Conservation (phyloP, 2,113 vertebrate genomes). For the Amblyornis subalaris region DNA sequence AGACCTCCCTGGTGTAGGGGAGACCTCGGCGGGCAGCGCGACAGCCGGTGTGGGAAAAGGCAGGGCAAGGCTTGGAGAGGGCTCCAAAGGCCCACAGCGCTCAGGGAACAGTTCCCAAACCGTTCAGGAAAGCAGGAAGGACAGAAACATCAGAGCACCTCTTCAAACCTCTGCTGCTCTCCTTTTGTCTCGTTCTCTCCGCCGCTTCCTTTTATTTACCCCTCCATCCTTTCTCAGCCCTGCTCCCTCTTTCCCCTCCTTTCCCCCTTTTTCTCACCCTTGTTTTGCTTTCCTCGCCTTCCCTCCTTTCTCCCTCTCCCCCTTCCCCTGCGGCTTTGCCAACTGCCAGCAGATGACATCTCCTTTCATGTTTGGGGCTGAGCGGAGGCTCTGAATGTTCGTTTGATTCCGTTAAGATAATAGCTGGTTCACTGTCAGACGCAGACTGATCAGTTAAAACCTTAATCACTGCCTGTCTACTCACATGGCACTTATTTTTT, state of each 20-base stretch:
- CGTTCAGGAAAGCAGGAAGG: background rate
- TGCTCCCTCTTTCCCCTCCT: background rate
- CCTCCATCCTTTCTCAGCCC: background rate
- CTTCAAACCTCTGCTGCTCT: background rate
- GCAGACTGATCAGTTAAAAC: conserved; percentile 99
- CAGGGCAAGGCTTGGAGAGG: conserved; percentile 5
- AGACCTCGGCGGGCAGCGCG: background rate
- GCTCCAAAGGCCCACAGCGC: background rate
- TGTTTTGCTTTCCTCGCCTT: conserved; percentile 44
- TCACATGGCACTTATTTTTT: conserved; percentile 90
- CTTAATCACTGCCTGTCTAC: conserved; percentile 99
- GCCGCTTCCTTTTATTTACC: background rate
- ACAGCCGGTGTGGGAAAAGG: conserved; percentile 48
- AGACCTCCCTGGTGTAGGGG: conserved; percentile 55
- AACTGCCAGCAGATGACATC: conserved; percentile 97
- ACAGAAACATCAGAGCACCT: background rate
- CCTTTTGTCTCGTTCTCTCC: background rate
- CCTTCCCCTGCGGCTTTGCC: conserved; percentile 87
- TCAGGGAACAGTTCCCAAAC: background rate
- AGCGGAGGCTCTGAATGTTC: conserved; percentile 95
- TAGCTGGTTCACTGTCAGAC: conserved; percentile 99
- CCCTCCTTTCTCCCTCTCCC: conserved; percentile 62
- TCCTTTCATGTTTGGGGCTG: conserved; percentile 99
- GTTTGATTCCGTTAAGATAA: conserved; percentile 99
- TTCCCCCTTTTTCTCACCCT: conserved; percentile 34